A percentile compares a stretch with the other conserved stretches of the same genome.
Evolutionary conservation across 2,113 vertebrate species (phyloP).

Genomic region (Picathartes gymnocephalus): DNA sequence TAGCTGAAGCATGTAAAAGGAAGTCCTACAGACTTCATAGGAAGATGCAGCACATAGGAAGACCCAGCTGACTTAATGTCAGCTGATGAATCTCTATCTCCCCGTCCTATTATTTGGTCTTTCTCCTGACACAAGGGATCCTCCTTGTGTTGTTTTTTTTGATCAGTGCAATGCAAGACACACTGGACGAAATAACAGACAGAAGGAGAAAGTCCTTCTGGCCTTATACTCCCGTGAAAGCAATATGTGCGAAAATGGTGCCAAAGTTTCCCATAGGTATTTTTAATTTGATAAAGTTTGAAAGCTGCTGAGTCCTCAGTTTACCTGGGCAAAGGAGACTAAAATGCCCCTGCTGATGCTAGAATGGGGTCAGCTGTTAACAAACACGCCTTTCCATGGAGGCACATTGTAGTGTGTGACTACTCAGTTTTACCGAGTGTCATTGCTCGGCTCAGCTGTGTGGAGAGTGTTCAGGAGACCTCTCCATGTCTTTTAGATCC

Average conservation of each 20-base stretch:
- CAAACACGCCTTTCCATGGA: neutral
- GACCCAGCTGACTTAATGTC: neutral
- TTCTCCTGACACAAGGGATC: neutral
- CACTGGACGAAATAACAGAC: neutral
- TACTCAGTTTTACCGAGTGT: neutral
- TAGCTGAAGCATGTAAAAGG: neutral
- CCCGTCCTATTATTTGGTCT: neutral
- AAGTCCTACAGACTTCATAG: neutral
- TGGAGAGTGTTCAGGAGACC: accelerated
- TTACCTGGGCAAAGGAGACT: neutral
- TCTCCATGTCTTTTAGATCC: neutral
- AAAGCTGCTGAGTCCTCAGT: neutral
- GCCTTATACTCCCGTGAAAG: neutral
- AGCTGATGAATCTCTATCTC: neutral
- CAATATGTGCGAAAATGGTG: neutral
- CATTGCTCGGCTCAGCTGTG: neutral
- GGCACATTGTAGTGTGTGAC: accelerated
- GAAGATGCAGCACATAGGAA: neutral
- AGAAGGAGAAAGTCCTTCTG: neutral
- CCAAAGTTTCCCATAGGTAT: neutral
- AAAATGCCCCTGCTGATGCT: neutral
- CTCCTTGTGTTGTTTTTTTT: neutral
- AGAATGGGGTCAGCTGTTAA: neutral
- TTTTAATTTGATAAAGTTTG: neutral
- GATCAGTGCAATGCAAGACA: neutral